These are phyloP conservation scores for Argopecten irradians DNA, from an alignment of 1,140 invertebrate species.

Conservation along the genomic window DNA sequence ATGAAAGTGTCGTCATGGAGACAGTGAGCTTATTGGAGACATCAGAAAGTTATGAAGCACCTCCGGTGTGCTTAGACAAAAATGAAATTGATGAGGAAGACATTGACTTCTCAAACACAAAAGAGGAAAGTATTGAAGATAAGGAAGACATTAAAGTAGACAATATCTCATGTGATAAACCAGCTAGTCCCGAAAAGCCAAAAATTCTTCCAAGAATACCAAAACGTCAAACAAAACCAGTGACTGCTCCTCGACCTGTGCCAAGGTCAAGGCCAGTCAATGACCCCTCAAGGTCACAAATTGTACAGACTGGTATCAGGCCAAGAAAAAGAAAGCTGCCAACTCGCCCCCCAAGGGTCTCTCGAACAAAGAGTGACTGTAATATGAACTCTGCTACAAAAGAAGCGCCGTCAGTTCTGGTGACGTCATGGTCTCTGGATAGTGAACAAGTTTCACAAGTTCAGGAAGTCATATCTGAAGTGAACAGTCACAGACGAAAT, in stretches of 20 bases:
- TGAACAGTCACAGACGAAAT: background rate
- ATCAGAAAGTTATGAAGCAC: background rate
- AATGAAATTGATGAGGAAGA: background rate
- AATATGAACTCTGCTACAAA: background rate
- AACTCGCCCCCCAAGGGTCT: background rate
- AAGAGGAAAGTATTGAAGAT: background rate
- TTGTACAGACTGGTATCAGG: background rate
- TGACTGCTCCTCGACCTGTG: background rate
- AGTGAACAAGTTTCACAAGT: background rate
- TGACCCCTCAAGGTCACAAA: slow-evolving; percentile 20
- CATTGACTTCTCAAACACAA: background rate
- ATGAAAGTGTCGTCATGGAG: background rate
- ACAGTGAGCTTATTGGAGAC: background rate
- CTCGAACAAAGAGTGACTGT: background rate
- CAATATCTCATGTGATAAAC: background rate
- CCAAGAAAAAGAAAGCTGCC: background rate
- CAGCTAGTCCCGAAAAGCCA: background rate
- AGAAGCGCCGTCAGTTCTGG: background rate
- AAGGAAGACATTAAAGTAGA: background rate
- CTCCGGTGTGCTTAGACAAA: background rate
- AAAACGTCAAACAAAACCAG: background rate
- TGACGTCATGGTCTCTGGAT: background rate
- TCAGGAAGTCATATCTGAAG: background rate
- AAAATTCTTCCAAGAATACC: background rate
- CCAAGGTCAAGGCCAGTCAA: slow-evolving; percentile 14